Evolutionary conservation across 1,140 invertebrate genomes (phyloP).

Genomic region (Phymorhynchus buccinoides): DNA sequence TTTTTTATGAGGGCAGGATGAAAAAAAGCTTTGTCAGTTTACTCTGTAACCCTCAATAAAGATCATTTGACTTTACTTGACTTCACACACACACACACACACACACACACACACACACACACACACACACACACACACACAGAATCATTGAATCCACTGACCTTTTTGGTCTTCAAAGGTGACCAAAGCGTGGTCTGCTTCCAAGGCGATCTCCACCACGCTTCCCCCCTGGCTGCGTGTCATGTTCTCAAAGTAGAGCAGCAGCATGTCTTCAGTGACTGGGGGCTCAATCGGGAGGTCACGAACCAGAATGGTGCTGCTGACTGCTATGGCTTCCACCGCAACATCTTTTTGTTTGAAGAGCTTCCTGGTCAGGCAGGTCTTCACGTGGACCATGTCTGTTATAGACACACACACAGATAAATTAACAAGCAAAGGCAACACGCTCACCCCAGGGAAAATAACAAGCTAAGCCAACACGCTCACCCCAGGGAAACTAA

Average conservation of each 20-base stretch:
- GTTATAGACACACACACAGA: neutral
- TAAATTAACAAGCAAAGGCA: no score
- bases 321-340: constrained; percentile 23
- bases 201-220: constrained; percentile 15
- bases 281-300: neutral
- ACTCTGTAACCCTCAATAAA: no score
- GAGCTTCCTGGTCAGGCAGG: constrained; percentile 10
- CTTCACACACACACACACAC: no score
- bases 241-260: constrained; percentile 52
- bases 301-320: constrained; percentile 7
- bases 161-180: constrained; percentile 28
- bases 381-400: constrained; percentile 5
- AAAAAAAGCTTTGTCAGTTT: no score
- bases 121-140: neutral
- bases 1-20: no score
- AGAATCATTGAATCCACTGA: neutral
- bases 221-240: constrained; percentile 48
- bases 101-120: neutral
- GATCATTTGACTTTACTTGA: no score
- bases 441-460: no score
- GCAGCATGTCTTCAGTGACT: constrained; percentile 24
- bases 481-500: no score
- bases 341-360: neutral
- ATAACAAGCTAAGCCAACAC: no score
- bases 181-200: constrained; percentile 20